Base-by-base conservation (phyloP, 1,140 invertebrate genomes). In the Idris sp. region DNA sequence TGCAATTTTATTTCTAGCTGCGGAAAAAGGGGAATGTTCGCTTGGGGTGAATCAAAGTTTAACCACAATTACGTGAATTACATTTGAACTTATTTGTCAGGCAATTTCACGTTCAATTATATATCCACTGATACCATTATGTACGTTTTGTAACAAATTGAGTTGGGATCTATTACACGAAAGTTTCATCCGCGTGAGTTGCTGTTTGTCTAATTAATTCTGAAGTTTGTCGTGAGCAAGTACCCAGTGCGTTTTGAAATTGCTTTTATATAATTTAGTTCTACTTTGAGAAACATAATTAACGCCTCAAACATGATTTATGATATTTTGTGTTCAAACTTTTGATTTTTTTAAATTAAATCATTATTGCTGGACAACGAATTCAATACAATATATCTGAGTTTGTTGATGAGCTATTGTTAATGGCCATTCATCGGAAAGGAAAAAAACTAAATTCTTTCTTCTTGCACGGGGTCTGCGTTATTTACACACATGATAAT, bases 401-500 rank as follows among this genome's bases (percentile, higher is more conserved):
- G n/a, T n/a, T n/a, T n/a, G n/a, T n/a, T n/a, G n/a, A n/a, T n/a
- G n/a, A n/a, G n/a, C n/a, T n/a, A n/a, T n/a, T n/a, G n/a, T n/a
- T n/a, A n/a, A n/a, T n/a, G n/a, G n/a, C n/a, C n/a, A n/a, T n/a
- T n/a, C n/a, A n/a, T n/a, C n/a, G n/a, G n/a, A n/a, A n/a, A n/a
- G n/a, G n/a, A n/a, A n/a, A n/a, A n/a, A n/a, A n/a, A n/a, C n/a
- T n/a, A n/a, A n/a, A n/a, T n/a, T n/a, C n/a, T n/a, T n/a, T n/a
- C n/a, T 10, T 61, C 48, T 65, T 36, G 9, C 36, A 13, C n/a
- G 33, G 11, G 28, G 54, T 54, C 26, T 46, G 22, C 36, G 13
- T 43, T 67, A 59, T 62, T 68, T 76, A 58, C 68, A 68, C 48
- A 51, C 56, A 72, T 58, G 65, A 72, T 72, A 76, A 72, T 76